These are phyloP conservation scores for Sternotherus odoratus DNA, from an alignment of 2,797 vertebrate species.

Conservation along the genomic window DNA sequence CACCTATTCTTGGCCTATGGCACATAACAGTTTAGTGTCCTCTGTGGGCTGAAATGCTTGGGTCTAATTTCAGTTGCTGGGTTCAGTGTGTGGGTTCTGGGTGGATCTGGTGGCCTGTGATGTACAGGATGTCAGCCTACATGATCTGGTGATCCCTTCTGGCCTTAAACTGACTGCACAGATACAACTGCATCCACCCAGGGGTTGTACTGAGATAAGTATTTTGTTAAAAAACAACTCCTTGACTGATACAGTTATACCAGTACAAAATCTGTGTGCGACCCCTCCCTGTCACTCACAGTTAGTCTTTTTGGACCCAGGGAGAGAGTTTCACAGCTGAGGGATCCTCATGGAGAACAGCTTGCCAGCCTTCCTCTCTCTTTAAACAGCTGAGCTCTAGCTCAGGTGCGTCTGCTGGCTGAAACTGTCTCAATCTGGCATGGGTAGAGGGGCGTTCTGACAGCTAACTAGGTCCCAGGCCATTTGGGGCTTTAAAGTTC, in stretches of 20 bases:
- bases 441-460: neutral
- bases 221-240: neutral
- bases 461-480: neutral
- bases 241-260: neutral
- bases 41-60: neutral
- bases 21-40: too few relatives aligned
- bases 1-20: neutral
- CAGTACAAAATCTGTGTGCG: neutral
- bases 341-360: neutral
- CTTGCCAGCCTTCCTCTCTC: neutral
- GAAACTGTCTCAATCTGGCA: neutral
- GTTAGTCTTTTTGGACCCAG: neutral
- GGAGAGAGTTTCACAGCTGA: neutral
- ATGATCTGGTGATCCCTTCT: neutral
- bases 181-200: neutral
- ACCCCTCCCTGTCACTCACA: fast-evolving
- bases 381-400: neutral
- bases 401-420: neutral
- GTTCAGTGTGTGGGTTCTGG: neutral
- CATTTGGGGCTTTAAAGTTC: neutral
- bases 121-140: neutral
- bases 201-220: neutral
- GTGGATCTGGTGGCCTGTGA: neutral
- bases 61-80: neutral
- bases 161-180: neutral